Conservation (phyloP, 2,797 vertebrate species). For the Pipistrellus pygmaeus region DNA sequence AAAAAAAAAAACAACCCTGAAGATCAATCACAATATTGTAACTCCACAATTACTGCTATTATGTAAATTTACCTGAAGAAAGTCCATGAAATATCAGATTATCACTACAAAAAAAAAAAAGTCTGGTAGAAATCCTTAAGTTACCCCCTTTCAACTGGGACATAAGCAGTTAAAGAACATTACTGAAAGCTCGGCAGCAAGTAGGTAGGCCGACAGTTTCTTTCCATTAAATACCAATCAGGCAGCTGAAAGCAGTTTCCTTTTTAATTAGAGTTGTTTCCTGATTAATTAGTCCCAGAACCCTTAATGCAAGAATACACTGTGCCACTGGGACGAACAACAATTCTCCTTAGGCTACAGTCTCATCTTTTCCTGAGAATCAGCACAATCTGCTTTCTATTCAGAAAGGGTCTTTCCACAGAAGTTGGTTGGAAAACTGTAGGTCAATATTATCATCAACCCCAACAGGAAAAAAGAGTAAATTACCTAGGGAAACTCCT, state of each 20-base stretch:
- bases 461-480: background rate
- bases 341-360: conserved; percentile 51
- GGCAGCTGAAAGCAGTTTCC: conserved; percentile 86
- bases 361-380: conserved; percentile 62
- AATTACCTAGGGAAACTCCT: conserved; percentile 17
- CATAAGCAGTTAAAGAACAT: conserved; percentile 73
- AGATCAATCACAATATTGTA: background rate
- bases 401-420: conserved; percentile 46
- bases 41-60: conserved; percentile 2
- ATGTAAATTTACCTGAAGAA: conserved; percentile 34
- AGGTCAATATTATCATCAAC: conserved; percentile 20
- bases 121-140: background rate
- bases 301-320: conserved; percentile 75
- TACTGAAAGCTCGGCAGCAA: conserved; percentile 59
- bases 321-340: conserved; percentile 72
- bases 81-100: background rate
- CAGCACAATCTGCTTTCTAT: conserved; percentile 68
- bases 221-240: conserved; percentile 77
- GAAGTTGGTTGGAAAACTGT: conserved; percentile 56
- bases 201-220: conserved; percentile 69
- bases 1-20: background rate
- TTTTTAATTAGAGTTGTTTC: conserved; percentile 86
- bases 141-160: conserved; percentile 10
- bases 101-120: conserved; percentile 41
- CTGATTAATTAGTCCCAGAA: conserved; percentile 88